Base-by-base conservation (phyloP, 2,888 invertebrate species). In the Tachina lurida region DNA sequence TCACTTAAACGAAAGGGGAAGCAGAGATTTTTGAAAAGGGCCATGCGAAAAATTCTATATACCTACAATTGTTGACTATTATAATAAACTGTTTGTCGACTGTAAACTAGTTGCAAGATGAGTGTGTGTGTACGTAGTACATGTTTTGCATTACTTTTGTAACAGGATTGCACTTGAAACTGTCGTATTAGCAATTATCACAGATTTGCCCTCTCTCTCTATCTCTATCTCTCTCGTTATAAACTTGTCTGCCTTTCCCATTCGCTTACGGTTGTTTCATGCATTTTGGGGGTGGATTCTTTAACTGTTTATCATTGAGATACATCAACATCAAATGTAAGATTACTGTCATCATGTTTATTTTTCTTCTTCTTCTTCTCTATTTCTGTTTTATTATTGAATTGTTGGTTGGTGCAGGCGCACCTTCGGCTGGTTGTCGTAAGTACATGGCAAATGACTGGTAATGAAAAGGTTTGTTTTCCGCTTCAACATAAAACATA, bases 101-200 rank as follows among this genome's bases (percentile, higher is more conserved):
- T 49, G 22, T 49, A 39, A 67, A 67, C 5, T 22, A 52, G 31
- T 67, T 49, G 47, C 10, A 31, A 52, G 39, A 39, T 67, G 39
- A 5, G 1, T 54, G 19, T 9, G 15, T n/a, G n/a, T 89, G 90
- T 90, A 89, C 91, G 92, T 92, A n/a, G n/a, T n/a, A n/a, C n/a
- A n/a, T n/a, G n/a, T n/a, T n/a, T 92, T 91, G 62, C 92, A 92
- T 91, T 91, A 90, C 90, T 92, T 92, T 75, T 90, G 90, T 91
- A 92, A 92, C 91, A 90, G 91, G 92, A 92, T 92, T 92, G 91
- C 90, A 92, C 92, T 92, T 91, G 91, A 91, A 90, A 90, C 90
- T 90, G 92, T 92, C 92, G 90, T 90, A 73, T 76, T 67, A 73
- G 60, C 79, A 83, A 83, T 86, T 86, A 83, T 73, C 77, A 39